Evolutionary conservation across 2,113 vertebrate genomes (phyloP), one percentile per base, ranked within the genome.

Genomic region (Tetraodon nigroviridis): DNA sequence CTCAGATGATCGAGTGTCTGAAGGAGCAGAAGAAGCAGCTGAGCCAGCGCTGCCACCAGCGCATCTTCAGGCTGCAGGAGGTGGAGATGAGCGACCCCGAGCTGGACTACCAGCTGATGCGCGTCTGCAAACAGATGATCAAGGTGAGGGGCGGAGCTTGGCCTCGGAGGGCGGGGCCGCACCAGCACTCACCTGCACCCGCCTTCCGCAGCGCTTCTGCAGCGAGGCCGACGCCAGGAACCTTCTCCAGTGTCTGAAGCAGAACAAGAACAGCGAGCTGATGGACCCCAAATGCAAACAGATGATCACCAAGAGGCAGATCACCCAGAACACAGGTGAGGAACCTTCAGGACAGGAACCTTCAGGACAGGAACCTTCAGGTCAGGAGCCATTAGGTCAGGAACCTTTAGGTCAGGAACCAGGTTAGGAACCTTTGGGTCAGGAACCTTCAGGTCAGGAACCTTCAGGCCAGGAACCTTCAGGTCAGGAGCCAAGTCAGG

Each of bases 241-340:
- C 67, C 91, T 96, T 82, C 85, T 99, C 51, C 94, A 95, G 85
- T 99, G 96, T 82, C 90, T 98, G 81, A 99, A 98, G 49, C 96
- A 98, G 78, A 99, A 98, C 89, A 99, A 99, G 87, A 98, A 99
- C 88, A 95, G 93, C 5, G 97, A 99, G 82, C 75, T 95, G 75
- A 99, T 99, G 97, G 96, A 99, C 81, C 96, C 97, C 6, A 99
- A 99, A 67, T 98, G 96, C 84, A 99, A 99, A 75, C 96, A 98
- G 73, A 96, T 97, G 94, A 99, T 99, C 77, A 99, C 96, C 67
- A 98, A 99, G 81, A 93, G 96, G 46, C 96, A 99, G 80, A 99
- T 99, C 71, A 98, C 96, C 0, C 96, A 98, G 86, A 98, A 95
- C 84, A 97, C 96, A 82, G 97, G 97, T 99, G 8, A 15, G 29